Evolutionary conservation across 2,888 invertebrate species (phyloP).

Genomic region (Hypomecis punctinalis): DNA sequence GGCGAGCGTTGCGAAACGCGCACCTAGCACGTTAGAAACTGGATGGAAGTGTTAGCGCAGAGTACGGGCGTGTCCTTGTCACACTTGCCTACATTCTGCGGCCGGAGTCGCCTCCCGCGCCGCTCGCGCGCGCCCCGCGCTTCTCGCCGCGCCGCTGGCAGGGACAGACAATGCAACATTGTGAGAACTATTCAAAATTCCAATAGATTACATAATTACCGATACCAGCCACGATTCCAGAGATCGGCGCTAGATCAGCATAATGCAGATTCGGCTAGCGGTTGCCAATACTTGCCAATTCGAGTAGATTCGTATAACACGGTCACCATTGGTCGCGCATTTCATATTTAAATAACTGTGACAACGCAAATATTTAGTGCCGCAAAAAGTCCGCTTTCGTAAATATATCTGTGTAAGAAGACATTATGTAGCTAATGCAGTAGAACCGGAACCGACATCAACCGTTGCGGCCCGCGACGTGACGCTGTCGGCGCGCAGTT

Average conservation of each 20-base stretch:
- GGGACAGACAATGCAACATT: constrained; percentile 78
- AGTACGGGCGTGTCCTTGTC: constrained; percentile 85
- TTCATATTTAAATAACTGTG: constrained; percentile 32
- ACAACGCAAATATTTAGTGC: constrained; percentile 31
- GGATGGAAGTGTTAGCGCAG: constrained; percentile 83
- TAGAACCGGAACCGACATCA: constrained; percentile 79
- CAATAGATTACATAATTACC: constrained; percentile 57
- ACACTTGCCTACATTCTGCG: constrained; percentile 84
- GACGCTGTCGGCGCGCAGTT: constrained; percentile 75
- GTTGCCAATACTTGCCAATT: constrained; percentile 6
- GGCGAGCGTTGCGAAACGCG: constrained; percentile 78
- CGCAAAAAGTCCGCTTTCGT: constrained; percentile 46
- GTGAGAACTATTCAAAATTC: constrained; percentile 69
- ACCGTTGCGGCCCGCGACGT: constrained; percentile 70
- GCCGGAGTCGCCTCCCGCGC: constrained; percentile 71
- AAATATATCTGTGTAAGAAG: constrained; percentile 37
- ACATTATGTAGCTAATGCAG: constrained; percentile 57
- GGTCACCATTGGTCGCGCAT: constrained; percentile 8
- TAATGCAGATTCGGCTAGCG: constrained; percentile 10
- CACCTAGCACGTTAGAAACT: constrained; percentile 82
- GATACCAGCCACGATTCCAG: constrained; percentile 36
- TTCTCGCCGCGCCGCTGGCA: constrained; percentile 61
- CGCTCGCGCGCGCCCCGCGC: constrained; percentile 52
- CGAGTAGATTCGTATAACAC: constrained; percentile 4
- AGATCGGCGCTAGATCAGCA: constrained; percentile 30